phyloP scores from a whole-genome alignment of 2,797 vertebrate species.

The Tadarida brasiliensis region DNA sequence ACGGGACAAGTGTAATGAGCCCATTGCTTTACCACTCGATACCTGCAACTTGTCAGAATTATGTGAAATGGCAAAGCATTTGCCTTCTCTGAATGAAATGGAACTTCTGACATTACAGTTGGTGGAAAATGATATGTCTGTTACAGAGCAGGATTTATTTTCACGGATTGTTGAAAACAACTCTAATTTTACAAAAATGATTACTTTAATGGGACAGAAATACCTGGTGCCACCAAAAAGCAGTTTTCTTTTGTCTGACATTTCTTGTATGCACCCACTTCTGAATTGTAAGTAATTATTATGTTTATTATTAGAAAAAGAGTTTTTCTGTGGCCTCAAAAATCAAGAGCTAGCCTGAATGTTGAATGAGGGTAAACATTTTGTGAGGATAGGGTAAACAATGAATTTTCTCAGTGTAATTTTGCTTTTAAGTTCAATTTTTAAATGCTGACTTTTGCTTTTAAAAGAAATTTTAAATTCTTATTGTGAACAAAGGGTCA shows the following conservation, averaged over 20 bases:
- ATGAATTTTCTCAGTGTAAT: conserved; percentile 52
- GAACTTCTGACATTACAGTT: conserved; percentile 79
- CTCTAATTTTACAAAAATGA: conserved; percentile 84
- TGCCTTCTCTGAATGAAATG: conserved; percentile 85
- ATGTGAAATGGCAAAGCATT: conserved; percentile 95
- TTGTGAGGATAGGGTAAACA: not conserved
- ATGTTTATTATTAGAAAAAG: conserved; percentile 63
- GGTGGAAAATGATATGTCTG: conserved; percentile 82
- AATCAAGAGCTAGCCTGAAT: conserved; percentile 52
- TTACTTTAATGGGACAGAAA: conserved; percentile 93
- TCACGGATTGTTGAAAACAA: conserved; percentile 91
- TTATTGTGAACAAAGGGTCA: not conserved
- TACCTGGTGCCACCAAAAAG: conserved; percentile 94
- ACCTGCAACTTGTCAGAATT: conserved; percentile 92
- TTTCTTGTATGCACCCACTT: conserved; percentile 93
- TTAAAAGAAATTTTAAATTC: not conserved
- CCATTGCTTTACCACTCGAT: conserved; percentile 51
- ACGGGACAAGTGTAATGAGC: conserved; percentile 26
- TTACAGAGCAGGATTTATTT: conserved; percentile 90
- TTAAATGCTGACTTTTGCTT: conserved; percentile 35
- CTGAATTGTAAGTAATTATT: conserved; percentile 91
- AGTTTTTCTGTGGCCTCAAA: conserved; percentile 46
- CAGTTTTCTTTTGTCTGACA: conserved; percentile 95
- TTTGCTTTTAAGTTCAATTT: conserved; percentile 35
- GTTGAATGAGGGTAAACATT: conserved; percentile 3